Conservation (phyloP, 1,140 invertebrate species). For the Aporrectodea caliginosa region DNA sequence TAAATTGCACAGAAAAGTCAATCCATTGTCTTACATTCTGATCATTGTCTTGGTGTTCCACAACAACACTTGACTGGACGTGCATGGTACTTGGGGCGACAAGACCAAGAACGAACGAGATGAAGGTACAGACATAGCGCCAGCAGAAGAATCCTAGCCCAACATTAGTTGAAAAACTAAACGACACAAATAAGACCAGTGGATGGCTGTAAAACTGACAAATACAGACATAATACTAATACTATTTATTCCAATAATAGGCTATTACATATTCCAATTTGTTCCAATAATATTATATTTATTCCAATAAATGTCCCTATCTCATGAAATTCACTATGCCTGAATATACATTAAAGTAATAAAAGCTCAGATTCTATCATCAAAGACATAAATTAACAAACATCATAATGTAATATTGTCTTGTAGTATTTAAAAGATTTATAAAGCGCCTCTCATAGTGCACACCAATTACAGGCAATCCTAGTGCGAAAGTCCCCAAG, state of each 20-base stretch:
- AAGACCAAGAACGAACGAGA: constrained; percentile 79
- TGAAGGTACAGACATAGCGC: constrained; percentile 70
- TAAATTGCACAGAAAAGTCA: too few species aligned
- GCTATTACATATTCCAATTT: too few species aligned
- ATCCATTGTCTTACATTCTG: constrained; percentile 5
- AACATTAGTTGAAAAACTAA: constrained; percentile 63
- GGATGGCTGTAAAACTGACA: background rate
- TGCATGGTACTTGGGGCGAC: constrained; percentile 75
- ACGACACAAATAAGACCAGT: constrained; percentile 12
- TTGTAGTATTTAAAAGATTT: too few species aligned
- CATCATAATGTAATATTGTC: too few species aligned
- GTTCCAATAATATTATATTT: too few species aligned
- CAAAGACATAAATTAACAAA: too few species aligned
- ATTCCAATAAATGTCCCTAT: background rate
- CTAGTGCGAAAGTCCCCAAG: too few species aligned
- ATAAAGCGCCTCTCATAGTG: too few species aligned
- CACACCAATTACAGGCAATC: too few species aligned
- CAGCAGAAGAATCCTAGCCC: constrained; percentile 83
- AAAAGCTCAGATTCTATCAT: too few species aligned
- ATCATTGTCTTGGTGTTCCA: background rate
- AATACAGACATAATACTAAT: too few species aligned
- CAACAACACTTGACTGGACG: background rate
- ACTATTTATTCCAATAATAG: too few species aligned
- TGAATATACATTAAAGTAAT: background rate
- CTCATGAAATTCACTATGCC: background rate